These are phyloP conservation scores for Periophthalmus modestus DNA, from an alignment of 2,113 vertebrate genomes.

Conservation along the genomic window DNA sequence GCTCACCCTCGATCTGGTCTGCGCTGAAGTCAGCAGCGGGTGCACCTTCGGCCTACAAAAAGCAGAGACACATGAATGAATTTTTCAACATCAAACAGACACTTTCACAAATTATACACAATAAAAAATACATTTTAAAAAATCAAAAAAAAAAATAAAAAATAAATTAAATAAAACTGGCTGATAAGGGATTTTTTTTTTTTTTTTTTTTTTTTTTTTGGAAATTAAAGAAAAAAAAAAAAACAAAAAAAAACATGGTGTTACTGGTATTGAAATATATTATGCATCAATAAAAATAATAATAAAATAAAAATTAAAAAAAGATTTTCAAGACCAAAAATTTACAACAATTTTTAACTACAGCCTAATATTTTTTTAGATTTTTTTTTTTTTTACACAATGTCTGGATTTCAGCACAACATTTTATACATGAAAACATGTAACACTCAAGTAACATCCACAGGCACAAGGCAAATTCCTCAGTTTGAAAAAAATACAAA, in stretches of 20 bases:
- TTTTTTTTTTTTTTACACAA: slow-evolving; percentile 3
- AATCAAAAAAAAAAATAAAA: neutral
- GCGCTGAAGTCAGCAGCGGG: slow-evolving; percentile 49
- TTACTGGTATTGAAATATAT: neutral
- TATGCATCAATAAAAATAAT: neutral
- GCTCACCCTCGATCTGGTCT: slow-evolving; percentile 82
- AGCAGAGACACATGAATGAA: neutral
- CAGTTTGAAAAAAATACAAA: neutral
- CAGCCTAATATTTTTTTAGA: neutral
- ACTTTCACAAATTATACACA: neutral
- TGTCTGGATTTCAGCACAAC: neutral
- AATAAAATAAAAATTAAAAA: neutral
- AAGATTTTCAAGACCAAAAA: neutral
- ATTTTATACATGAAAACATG: neutral
- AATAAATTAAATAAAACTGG: neutral
- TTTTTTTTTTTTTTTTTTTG: no score
- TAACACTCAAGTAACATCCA: slow-evolving; percentile 27
- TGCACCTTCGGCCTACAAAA: slow-evolving; percentile 49
- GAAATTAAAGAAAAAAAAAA: no score
- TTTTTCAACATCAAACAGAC: neutral
- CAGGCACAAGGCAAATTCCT: slow-evolving; percentile 15
- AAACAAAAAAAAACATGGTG: neutral
- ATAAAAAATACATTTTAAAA: neutral
- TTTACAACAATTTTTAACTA: neutral
- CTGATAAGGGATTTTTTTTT: no score